A percentile compares a stretch with the other conserved stretches of the same genome.
These are phyloP conservation scores for Archips xylosteana DNA, from an alignment of 2,888 invertebrate species.

Conservation along the genomic window DNA sequence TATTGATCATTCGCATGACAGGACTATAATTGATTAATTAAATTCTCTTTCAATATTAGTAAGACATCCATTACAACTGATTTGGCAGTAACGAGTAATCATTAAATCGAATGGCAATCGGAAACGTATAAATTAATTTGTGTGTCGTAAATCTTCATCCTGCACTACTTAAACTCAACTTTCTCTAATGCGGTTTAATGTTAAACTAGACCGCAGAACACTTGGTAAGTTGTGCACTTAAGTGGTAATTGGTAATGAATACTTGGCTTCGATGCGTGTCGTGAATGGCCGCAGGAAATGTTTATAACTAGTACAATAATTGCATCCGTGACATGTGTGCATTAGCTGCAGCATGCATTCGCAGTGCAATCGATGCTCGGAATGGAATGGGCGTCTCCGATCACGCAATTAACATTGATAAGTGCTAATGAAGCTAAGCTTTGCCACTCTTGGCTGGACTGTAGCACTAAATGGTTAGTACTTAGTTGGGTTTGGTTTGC, in stretches of 20 bases:
- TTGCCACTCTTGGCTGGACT: background rate
- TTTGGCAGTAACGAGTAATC: slow-evolving; percentile 28
- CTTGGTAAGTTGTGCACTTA: slow-evolving; percentile 13
- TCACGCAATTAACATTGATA: slow-evolving; percentile 20
- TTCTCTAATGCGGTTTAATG: slow-evolving; percentile 13
- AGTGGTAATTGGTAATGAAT: slow-evolving; percentile 25
- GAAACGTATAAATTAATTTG: slow-evolving; percentile 13
- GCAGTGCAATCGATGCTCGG: slow-evolving; percentile 18
- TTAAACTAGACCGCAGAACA: slow-evolving; percentile 11
- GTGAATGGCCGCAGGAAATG: slow-evolving; percentile 33
- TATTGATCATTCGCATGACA: slow-evolving; percentile 38
- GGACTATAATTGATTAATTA: slow-evolving; percentile 27
- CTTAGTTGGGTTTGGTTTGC: background rate
- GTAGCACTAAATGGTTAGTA: background rate
- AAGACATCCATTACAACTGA: slow-evolving; percentile 22
- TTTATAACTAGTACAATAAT: slow-evolving; percentile 48
- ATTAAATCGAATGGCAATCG: slow-evolving; percentile 16
- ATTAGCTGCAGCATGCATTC: slow-evolving; percentile 31
- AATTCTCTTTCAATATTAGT: slow-evolving; percentile 31
- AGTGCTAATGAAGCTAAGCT: slow-evolving; percentile 9
- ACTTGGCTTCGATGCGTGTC: slow-evolving; percentile 8
- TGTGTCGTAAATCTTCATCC: slow-evolving; percentile 9
- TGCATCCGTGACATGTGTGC: slow-evolving; percentile 51
- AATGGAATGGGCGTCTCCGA: slow-evolving; percentile 13
- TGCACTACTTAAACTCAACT: slow-evolving; percentile 1